phyloP scores from a whole-genome alignment of 1,140 invertebrate species.

The Oscheius sp. region DNA sequence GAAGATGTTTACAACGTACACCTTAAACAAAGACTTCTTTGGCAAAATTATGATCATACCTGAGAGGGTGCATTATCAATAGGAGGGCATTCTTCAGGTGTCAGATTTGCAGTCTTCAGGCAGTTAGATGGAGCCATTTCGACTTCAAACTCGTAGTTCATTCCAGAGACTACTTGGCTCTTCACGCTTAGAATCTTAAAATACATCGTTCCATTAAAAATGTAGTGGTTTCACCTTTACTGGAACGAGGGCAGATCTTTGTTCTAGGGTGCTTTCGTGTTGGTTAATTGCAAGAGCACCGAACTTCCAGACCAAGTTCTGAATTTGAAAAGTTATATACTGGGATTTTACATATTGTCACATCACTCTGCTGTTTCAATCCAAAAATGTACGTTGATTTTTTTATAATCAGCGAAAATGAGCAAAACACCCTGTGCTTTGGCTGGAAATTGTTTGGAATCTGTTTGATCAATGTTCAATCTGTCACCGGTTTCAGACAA shows the following conservation, averaged over 20 bases:
- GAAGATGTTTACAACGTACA: background rate
- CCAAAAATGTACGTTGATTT: no score
- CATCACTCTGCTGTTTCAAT: no score
- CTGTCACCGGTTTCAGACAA: no score
- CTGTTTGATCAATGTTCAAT: no score
- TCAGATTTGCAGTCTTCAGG: background rate
- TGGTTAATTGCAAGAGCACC: background rate
- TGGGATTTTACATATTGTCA: no score
- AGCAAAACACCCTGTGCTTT: no score
- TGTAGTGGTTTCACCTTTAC: background rate
- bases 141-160: background rate
- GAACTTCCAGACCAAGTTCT: background rate
- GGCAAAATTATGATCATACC: background rate
- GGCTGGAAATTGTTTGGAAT: no score
- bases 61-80: background rate
- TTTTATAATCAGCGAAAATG: no score
- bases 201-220: background rate
- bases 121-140: background rate
- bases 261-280: background rate
- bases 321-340: no score
- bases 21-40: background rate
- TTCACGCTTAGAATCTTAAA: background rate
- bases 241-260: background rate
- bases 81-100: background rate
- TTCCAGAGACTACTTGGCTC: background rate